Evolutionary conservation across 1,140 invertebrate genomes (phyloP).

Genomic region (Drosophila eugracilis): DNA sequence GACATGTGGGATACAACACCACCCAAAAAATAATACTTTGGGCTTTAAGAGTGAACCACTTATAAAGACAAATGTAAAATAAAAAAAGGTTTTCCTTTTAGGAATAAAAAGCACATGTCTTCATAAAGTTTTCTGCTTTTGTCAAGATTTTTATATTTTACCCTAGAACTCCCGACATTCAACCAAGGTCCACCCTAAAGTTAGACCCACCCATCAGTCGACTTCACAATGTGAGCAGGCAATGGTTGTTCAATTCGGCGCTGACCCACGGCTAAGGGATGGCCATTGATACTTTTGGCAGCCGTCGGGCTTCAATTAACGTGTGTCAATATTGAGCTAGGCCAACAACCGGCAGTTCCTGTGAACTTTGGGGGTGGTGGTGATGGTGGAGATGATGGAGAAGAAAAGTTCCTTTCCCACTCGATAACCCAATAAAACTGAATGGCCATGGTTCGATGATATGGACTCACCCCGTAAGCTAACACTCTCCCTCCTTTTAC

Average conservation of each 20-base stretch:
- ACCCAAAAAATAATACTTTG: neutral
- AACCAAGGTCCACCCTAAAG: constrained; percentile 10
- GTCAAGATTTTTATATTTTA: neutral
- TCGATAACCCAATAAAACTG: constrained; percentile 52
- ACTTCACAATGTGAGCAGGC: constrained; percentile 29
- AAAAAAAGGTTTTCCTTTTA: neutral
- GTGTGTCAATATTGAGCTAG: constrained; percentile 76
- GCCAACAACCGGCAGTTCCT: constrained; percentile 35
- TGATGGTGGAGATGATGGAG: too few relatives aligned
- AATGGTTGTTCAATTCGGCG: constrained; percentile 71
- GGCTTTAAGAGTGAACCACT: neutral
- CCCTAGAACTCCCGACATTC: neutral
- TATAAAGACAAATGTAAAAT: neutral
- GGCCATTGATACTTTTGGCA: constrained; percentile 69
- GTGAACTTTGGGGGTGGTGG: neutral
- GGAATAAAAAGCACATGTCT: neutral
- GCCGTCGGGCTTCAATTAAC: constrained; percentile 70
- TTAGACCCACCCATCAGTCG: too few relatives aligned
- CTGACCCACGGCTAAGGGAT: constrained; percentile 48
- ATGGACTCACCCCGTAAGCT: constrained; percentile 27
- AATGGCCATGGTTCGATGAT: constrained; percentile 23
- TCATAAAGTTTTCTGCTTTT: neutral
- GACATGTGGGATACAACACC: constrained; percentile 12
- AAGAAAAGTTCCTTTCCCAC: constrained; percentile 11
- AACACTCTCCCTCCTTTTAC: constrained; percentile 15